Evolutionary conservation across 2,113 vertebrate species (phyloP).

Genomic region (Lasiurus borealis): DNA sequence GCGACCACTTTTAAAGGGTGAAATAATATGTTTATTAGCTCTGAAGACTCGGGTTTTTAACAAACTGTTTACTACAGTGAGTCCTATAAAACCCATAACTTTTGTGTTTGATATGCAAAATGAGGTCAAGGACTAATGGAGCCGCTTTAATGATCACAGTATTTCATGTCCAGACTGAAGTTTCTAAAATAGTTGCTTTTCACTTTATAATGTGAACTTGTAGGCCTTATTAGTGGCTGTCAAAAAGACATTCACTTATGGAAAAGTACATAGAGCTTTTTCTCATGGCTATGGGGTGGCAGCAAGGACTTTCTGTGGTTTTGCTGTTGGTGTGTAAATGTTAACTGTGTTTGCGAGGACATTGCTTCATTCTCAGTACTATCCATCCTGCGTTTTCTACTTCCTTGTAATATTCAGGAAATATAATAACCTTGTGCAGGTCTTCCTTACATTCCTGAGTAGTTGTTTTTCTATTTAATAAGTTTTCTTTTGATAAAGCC

Average conservation of each 20-base stretch:
- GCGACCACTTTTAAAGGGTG: neutral
- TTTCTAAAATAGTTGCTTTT: slow-evolving; percentile 62
- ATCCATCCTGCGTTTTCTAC: neutral
- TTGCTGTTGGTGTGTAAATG: neutral
- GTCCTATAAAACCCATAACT: slow-evolving; percentile 77
- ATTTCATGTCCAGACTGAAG: slow-evolving; percentile 61
- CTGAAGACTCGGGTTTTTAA: slow-evolving; percentile 40
- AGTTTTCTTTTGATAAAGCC: slow-evolving; percentile 61
- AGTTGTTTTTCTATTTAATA: slow-evolving; percentile 60
- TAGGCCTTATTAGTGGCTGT: neutral
- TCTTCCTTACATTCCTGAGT: slow-evolving; percentile 26
- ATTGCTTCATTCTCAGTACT: neutral
- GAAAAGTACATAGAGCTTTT: neutral
- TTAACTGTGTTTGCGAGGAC: neutral
- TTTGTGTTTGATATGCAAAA: slow-evolving; percentile 63
- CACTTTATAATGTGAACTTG: neutral
- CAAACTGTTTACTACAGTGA: slow-evolving; percentile 41
- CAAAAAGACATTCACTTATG: neutral
- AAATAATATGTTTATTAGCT: slow-evolving; percentile 35
- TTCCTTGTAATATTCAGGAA: neutral
- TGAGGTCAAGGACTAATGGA: slow-evolving; percentile 77
- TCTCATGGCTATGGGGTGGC: neutral
- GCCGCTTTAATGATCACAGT: slow-evolving; percentile 54
- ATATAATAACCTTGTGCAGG: neutral
- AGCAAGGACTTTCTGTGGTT: neutral